Percentiles rank a stretch among this genome's conserved stretches.
These are phyloP conservation scores for Vandiemenella viatica DNA, from an alignment of 2,888 invertebrate species.

Conservation along the genomic window DNA sequence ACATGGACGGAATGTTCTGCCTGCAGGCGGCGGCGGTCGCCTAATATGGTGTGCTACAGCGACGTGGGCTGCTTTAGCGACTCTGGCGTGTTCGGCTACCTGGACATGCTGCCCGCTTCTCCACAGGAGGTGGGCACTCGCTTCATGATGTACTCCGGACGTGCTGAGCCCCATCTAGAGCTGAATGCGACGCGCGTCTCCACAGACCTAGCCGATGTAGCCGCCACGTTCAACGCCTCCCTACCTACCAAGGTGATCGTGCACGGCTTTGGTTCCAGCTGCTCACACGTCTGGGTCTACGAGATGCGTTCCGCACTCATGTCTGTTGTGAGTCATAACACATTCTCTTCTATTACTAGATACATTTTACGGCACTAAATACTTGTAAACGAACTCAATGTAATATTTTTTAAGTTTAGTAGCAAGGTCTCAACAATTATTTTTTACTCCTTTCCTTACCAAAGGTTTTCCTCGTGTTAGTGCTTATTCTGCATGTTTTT, in stretches of 20 bases:
- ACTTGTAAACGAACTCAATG: too few species aligned
- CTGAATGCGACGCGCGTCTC: constrained; percentile 59
- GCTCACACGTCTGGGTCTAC: constrained; percentile 83
- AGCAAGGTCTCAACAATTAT: too few species aligned
- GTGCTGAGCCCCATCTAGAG: constrained; percentile 41
- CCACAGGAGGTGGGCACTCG: constrained; percentile 78
- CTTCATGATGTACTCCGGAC: constrained; percentile 53
- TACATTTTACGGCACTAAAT: too few species aligned
- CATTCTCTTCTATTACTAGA: too few species aligned
- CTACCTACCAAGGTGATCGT: constrained; percentile 61
- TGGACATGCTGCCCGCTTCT: constrained; percentile 74
- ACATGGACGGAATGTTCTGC: too few species aligned
- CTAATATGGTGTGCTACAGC: constrained; percentile 67
- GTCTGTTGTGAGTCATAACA: constrained; percentile 51
- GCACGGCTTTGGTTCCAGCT: constrained; percentile 86
- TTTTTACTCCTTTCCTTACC: too few species aligned
- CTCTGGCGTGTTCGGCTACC: constrained; percentile 74
- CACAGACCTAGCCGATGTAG: constrained; percentile 47
- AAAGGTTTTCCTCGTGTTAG: too few species aligned
- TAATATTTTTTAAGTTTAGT: too few species aligned
- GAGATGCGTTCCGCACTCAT: constrained; percentile 84
- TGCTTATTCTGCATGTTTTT: too few species aligned
- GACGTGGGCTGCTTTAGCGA: constrained; percentile 87
- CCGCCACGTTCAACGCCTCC: constrained; percentile 47
- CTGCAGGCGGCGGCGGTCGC: constrained; percentile 55